Base-by-base conservation (phyloP, 2,113 vertebrate species). In the Lampris megalopsis region DNA sequence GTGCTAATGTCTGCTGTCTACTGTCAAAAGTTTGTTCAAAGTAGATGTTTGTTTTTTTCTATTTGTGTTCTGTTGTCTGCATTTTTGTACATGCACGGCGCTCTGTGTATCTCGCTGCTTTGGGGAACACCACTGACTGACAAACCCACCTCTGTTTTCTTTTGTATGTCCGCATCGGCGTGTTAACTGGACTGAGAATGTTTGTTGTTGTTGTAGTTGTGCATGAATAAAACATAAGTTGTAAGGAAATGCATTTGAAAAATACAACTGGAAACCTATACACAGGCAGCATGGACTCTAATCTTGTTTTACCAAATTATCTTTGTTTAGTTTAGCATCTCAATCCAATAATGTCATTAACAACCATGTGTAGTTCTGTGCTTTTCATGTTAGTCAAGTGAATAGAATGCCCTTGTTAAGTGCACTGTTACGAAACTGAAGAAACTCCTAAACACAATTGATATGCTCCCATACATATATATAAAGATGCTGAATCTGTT, bases 371-470 rank as follows among this genome's bases (percentile, higher is more conserved):
- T 8, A 79, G 67, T 63, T 53, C 66, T 50, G 58, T 36, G 41
- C n/a, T 69, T 38, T 62, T 7, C 11, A 50, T 72, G 61, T 24
- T 35, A 48, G 36, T 66, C 0, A n/a, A 60, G 40, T n/a, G n/a
- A 37, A 62, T 41, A 54, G 24, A 57, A 73, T 37, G 89, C 91
- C 90, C 87, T 91, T 91, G 86, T 67, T 1, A 74, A 71, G 60
- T 91, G 91, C 91, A 92, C 91, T 91, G 70, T 71, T 1, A 24
- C 10, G 5, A 47, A 62, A 76, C 40, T 56, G 66, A 65, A 62
- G 49, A 72, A 40, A 3, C 1, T 38, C 9, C 63, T 68, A 53
- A 68, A 83, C 52, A 60, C 9, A 41, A 68, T 9, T 72, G 37
- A 38, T 75, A 9, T 67, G 42, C 49, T 42, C 50, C 61, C 58